These are phyloP conservation scores for Chymomyza costata DNA, from an alignment of 1,140 invertebrate genomes.

Conservation along the genomic window DNA sequence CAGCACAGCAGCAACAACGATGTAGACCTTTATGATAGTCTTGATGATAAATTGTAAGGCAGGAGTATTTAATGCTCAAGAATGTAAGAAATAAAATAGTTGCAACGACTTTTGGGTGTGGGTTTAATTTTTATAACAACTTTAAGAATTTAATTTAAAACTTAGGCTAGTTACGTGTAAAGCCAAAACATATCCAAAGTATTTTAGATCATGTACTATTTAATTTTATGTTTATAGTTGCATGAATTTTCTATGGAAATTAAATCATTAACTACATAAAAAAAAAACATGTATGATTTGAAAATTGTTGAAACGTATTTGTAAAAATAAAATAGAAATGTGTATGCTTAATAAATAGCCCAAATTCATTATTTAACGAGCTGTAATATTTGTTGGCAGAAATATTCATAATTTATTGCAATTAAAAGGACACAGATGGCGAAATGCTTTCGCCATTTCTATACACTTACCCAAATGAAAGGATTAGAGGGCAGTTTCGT, in stretches of 20 bases:
- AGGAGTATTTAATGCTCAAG: constrained; percentile 36
- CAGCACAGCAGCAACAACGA: constrained; percentile 27
- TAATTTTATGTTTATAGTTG: constrained; percentile 16
- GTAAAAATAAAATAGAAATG: too few relatives aligned
- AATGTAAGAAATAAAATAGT: constrained; percentile 12
- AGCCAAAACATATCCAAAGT: constrained; percentile 65
- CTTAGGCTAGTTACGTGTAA: constrained; percentile 48
- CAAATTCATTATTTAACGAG: constrained; percentile 53
- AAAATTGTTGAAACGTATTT: too few relatives aligned
- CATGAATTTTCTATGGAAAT: too few relatives aligned
- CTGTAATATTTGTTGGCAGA: constrained; percentile 19
- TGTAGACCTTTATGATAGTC: constrained; percentile 62
- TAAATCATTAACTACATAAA: too few relatives aligned
- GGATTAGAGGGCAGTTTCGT: too few relatives aligned
- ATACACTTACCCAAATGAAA: too few relatives aligned
- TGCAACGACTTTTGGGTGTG: constrained; percentile 35
- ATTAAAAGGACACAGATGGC: too few relatives aligned
- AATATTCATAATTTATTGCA: constrained; percentile 20
- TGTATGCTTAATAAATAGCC: constrained; percentile 42
- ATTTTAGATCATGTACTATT: constrained; percentile 20
- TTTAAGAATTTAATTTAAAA: constrained; percentile 22
- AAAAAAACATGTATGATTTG: too few relatives aligned
- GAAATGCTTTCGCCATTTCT: too few relatives aligned
- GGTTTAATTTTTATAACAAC: constrained; percentile 21
- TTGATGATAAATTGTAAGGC: constrained; percentile 59